Evolutionary conservation across 2,888 invertebrate genomes (phyloP).

Genomic region (Drosophila pullipes): DNA sequence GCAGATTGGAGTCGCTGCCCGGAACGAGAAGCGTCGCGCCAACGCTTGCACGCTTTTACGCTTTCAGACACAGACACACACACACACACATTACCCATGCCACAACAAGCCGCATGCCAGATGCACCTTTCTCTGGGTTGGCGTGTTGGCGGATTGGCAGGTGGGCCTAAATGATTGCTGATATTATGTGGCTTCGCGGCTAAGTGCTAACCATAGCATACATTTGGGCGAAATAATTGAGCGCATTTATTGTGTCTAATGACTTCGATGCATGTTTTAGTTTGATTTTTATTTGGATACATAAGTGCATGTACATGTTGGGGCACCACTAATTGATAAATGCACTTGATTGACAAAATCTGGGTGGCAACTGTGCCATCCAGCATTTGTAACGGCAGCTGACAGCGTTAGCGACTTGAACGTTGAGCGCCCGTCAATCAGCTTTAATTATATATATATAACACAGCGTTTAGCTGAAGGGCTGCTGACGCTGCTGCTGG

Average conservation of each 20-base stretch:
- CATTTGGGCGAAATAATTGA: conserved; percentile 71
- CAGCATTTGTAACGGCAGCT: conserved; percentile 13
- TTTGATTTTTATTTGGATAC: neutral
- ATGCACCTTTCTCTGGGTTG: conserved; percentile 55
- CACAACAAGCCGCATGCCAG: conserved; percentile 23
- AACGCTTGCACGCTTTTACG: conserved; percentile 84
- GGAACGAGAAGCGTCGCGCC: conserved; percentile 53
- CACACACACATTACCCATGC: conserved; percentile 31
- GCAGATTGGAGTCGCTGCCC: conserved; percentile 33
- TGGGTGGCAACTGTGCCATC: neutral
- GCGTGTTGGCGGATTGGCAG: neutral
- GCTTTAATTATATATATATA: conserved; percentile 67
- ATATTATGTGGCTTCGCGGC: conserved; percentile 62
- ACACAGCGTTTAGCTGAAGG: conserved; percentile 39
- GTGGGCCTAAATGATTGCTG: conserved; percentile 61
- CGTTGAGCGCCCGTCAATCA: conserved; percentile 62
- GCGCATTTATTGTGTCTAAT: conserved; percentile 64
- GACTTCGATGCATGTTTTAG: conserved; percentile 40
- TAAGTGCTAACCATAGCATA: conserved; percentile 65
- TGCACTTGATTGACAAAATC: conserved; percentile 57
- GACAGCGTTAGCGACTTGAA: conserved; percentile 18
- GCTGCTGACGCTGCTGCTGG: conserved; percentile 9
- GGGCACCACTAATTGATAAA: conserved; percentile 44
- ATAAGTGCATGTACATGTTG: neutral
- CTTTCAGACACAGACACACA: conserved; percentile 82